Conservation (phyloP, 2,888 invertebrate genomes). For the Eupsilia transversa region DNA sequence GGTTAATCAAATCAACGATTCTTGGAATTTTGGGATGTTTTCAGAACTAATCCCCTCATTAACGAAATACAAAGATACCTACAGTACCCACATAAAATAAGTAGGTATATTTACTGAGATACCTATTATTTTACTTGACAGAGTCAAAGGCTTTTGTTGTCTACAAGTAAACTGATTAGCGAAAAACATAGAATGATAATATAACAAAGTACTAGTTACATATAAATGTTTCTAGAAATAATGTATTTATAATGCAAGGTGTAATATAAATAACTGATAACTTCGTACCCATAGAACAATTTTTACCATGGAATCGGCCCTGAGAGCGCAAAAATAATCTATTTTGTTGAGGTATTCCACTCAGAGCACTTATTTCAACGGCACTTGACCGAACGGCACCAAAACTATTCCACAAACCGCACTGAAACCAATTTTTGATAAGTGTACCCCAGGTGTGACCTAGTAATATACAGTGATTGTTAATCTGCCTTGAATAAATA, state of each 20-base stretch:
- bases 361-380: neutral
- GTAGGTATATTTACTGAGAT: neutral
- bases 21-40: neutral
- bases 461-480: too few relatives aligned
- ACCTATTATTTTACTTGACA: slow-evolving; percentile 6
- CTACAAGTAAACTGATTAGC: neutral
- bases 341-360: neutral
- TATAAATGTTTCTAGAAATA: neutral
- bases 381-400: neutral
- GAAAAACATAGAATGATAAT: neutral
- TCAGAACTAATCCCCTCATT: slow-evolving; percentile 14
- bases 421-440: neutral
- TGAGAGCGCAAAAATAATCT: too few relatives aligned
- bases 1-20: slow-evolving; percentile 8
- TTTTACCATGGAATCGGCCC: neutral
- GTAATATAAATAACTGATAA: neutral
- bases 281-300: neutral
- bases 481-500: too few relatives aligned
- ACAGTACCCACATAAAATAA: neutral
- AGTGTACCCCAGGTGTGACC: neutral
- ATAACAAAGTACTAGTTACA: neutral
- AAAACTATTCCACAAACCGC: neutral
- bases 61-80: neutral
- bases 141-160: slow-evolving; percentile 27
- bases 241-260: neutral